phyloP scores from a whole-genome alignment of 2,113 vertebrate species.

The Panurus biarmicus region DNA sequence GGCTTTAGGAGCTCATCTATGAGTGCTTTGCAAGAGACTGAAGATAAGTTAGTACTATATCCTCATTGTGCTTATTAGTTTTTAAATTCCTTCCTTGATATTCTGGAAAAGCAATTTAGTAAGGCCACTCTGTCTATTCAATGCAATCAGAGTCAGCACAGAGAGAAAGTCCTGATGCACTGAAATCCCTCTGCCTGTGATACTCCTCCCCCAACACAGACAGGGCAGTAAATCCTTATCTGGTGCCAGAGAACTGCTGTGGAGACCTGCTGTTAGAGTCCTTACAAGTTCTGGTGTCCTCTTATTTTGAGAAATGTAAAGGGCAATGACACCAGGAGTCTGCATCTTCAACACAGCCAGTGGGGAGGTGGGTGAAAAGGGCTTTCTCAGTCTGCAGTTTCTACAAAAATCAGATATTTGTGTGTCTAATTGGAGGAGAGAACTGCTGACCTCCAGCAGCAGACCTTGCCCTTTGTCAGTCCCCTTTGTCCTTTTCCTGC shows the following conservation, averaged over 20 bases:
- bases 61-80: background rate
- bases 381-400: background rate
- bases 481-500: background rate
- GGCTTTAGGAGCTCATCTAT: background rate
- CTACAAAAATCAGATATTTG: background rate
- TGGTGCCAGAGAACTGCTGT: background rate
- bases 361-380: background rate
- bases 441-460: background rate
- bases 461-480: background rate
- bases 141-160: background rate
- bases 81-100: background rate
- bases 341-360: background rate
- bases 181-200: background rate
- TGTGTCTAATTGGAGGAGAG: background rate
- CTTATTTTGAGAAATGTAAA: background rate
- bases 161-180: background rate
- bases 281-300: background rate
- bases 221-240: background rate
- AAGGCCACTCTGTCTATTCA: background rate
- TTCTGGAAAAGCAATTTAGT: slow-evolving; percentile 21
- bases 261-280: background rate
- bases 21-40: background rate
- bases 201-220: background rate
- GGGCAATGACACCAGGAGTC: background rate
- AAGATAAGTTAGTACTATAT: background rate